phyloP scores from a whole-genome alignment of 2,797 vertebrate genomes.

The Pseudochromis fuscus region DNA sequence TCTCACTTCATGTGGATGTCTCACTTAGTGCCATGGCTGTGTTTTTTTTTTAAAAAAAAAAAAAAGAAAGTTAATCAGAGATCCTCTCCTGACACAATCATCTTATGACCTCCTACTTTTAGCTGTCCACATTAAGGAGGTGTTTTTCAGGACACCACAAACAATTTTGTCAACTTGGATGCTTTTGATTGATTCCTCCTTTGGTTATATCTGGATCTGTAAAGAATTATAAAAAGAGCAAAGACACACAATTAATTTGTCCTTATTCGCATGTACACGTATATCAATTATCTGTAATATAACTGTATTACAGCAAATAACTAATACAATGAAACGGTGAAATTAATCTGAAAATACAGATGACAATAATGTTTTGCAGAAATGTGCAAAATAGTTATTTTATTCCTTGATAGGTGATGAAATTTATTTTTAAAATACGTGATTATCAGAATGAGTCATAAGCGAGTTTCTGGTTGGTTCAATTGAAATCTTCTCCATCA shows the following conservation, averaged over 20 bases:
- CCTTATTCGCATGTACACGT: not conserved
- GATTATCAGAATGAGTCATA: not conserved
- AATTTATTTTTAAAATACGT: not conserved
- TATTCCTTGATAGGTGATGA: not conserved
- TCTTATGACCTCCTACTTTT: conserved; percentile 43
- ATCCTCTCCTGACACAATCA: conserved; percentile 47
- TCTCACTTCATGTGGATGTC: conserved; percentile 56
- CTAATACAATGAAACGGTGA: conserved; percentile 4
- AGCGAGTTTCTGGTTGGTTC: not conserved
- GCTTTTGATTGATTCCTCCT: conserved; percentile 50
- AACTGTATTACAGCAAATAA: not conserved
- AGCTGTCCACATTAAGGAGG: conserved; percentile 35
- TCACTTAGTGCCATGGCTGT: conserved; percentile 52
- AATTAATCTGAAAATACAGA: not conserved
- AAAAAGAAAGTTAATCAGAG: conserved; percentile 57
- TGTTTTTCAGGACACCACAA: conserved; percentile 3
- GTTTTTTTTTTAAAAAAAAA: not conserved
- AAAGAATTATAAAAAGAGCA: conserved; percentile 28
- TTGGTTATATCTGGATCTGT: conserved; percentile 61
- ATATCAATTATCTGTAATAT: not conserved
- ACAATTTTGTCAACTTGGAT: conserved; percentile 31
- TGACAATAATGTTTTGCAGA: no score
- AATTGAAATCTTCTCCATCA: conserved; percentile 16
- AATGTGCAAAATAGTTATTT: no score
- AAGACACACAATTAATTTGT: conserved; percentile 14